A percentile compares a stretch with the other conserved stretches of the same genome.
Evolutionary conservation across 2,888 invertebrate genomes (phyloP).

Genomic region (Timema podura): DNA sequence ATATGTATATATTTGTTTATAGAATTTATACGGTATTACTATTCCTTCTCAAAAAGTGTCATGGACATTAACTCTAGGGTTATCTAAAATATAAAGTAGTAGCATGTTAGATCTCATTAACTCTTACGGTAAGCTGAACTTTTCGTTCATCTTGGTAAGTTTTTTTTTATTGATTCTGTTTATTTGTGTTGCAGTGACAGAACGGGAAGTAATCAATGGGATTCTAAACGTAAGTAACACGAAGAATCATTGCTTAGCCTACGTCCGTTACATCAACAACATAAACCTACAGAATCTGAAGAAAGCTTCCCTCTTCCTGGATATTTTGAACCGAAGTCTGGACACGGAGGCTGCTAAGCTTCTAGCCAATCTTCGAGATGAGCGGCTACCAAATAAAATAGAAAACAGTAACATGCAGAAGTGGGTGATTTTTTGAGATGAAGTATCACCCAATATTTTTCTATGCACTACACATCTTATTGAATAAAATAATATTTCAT

Average conservation of each 20-base stretch:
- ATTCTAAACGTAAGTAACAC: slow-evolving; percentile 89
- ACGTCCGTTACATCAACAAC: slow-evolving; percentile 93
- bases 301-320: slow-evolving; percentile 92
- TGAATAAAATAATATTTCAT: too few species aligned
- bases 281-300: slow-evolving; percentile 93
- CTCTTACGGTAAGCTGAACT: too few species aligned
- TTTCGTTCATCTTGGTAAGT: not conserved
- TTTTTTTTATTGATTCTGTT: slow-evolving; percentile 7
- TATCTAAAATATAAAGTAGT: too few species aligned
- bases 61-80: too few species aligned
- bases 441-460: too few species aligned
- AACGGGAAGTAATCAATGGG: slow-evolving; percentile 95
- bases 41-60: too few species aligned
- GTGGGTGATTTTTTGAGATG: too few species aligned
- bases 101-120: too few species aligned
- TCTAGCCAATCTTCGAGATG: slow-evolving; percentile 83
- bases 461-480: too few species aligned
- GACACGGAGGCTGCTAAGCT: slow-evolving; percentile 91
- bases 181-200: slow-evolving; percentile 73
- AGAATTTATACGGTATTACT: too few species aligned
- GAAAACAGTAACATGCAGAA: slow-evolving; percentile 85
- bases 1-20: too few species aligned
- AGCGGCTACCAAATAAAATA: slow-evolving; percentile 82
- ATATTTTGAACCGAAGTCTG: slow-evolving; percentile 85
- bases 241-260: slow-evolving; percentile 92